These are phyloP conservation scores for Pachypsylla venusta DNA, from an alignment of 1,140 invertebrate genomes.

Conservation along the genomic window DNA sequence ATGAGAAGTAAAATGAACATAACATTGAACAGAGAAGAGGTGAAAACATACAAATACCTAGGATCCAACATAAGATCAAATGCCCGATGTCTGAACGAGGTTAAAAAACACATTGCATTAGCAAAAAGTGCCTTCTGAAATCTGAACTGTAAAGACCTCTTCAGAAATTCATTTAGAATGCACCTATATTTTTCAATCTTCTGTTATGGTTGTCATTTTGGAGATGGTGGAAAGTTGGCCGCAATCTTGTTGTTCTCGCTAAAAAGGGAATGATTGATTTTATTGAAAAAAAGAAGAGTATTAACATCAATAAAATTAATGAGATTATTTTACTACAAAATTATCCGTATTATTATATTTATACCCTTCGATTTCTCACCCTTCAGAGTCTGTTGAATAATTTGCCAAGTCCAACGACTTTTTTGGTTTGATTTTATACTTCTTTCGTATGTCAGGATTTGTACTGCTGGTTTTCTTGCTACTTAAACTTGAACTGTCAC, in stretches of 20 bases:
- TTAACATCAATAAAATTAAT: too few species aligned
- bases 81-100: too few species aligned
- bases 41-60: too few species aligned
- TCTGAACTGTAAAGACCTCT: too few species aligned
- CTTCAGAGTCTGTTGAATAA: background rate
- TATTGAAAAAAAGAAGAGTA: background rate
- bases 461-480: background rate
- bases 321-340: background rate
- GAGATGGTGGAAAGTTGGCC: background rate
- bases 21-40: too few species aligned
- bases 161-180: too few species aligned
- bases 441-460: background rate
- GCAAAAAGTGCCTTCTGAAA: too few species aligned
- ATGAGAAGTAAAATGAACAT: too few species aligned
- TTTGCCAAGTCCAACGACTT: background rate
- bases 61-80: too few species aligned
- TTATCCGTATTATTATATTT: background rate
- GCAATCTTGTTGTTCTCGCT: background rate
- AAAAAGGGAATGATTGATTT: background rate
- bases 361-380: background rate
- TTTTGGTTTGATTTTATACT: background rate
- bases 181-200: too few species aligned
- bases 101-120: too few species aligned
- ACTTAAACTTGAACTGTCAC: background rate
- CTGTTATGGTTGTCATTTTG: too few species aligned